Conservation (phyloP, 2,113 vertebrate genomes). For the Scomber japonicus region DNA sequence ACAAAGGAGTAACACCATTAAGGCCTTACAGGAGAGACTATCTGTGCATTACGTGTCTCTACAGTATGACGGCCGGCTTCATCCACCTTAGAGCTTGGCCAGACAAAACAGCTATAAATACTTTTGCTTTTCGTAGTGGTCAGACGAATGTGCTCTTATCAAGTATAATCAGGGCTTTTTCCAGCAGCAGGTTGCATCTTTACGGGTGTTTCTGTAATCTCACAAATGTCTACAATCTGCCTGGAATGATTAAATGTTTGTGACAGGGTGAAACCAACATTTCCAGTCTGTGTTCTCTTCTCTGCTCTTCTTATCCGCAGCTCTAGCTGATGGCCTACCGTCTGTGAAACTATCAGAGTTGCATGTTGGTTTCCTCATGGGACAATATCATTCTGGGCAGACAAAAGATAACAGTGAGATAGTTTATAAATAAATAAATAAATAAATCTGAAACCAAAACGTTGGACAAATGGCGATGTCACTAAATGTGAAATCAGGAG, state of each 20-base stretch:
- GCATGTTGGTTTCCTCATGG: neutral
- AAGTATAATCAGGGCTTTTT: no score
- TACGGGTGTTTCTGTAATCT: constrained; percentile 12
- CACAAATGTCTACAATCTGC: neutral
- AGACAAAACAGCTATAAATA: neutral
- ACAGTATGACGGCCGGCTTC: neutral
- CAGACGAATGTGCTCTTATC: neutral
- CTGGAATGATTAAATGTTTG: constrained; percentile 3
- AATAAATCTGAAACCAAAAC: no score
- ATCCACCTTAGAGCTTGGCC: neutral
- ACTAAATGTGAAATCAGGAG: no score
- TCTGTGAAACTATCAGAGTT: neutral
- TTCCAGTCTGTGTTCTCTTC: neutral
- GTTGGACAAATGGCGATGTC: no score
- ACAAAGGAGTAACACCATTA: neutral
- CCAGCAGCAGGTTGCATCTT: constrained; percentile 15
- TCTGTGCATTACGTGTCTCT: no score
- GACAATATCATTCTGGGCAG: neutral
- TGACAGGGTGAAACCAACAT: neutral
- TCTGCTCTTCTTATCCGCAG: neutral
- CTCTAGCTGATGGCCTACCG: no score
- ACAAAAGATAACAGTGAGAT: neutral
- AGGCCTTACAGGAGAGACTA: neutral
- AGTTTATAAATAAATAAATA: no score
- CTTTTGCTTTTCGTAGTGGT: neutral